phyloP scores from a whole-genome alignment of 2,797 vertebrate species.

The Pyrrhura leucotis region DNA sequence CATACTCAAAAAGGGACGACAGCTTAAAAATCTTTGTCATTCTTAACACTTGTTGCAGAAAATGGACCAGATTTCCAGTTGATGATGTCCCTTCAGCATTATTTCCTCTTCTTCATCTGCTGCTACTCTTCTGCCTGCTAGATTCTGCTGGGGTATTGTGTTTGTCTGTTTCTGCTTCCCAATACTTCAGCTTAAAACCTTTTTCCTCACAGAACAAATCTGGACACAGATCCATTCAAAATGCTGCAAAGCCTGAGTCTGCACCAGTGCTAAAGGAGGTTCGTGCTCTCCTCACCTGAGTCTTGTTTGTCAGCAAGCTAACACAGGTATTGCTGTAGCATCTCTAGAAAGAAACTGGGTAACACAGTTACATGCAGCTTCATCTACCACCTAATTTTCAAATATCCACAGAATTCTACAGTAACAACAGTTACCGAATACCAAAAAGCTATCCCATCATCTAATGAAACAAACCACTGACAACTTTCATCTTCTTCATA shows the following conservation, averaged over 20 bases:
- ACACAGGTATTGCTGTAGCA: background rate
- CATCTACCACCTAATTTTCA: background rate
- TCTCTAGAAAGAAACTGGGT: background rate
- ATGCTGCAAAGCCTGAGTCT: background rate
- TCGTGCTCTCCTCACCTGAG: fast-evolving
- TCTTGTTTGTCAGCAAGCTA: background rate
- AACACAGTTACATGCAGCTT: background rate
- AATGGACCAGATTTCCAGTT: background rate
- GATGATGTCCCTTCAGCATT: background rate
- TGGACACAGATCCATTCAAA: background rate
- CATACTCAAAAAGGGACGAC: background rate
- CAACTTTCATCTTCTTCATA: background rate
- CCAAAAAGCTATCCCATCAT: background rate
- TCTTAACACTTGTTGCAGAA: background rate
- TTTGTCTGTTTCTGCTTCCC: background rate
- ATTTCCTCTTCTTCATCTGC: background rate
- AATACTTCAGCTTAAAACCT: background rate
- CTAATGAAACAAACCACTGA: background rate
- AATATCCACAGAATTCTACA: background rate
- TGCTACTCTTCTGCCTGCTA: background rate
- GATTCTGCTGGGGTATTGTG: background rate
- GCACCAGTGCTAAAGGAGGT: background rate
- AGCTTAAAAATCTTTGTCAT: background rate
- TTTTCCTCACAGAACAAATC: background rate
- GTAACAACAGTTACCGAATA: background rate